A percentile compares a stretch with the other conserved stretches of the same genome.
Conservation (phyloP, 1,140 invertebrate genomes). For the Acromyrmex heyeri region DNA sequence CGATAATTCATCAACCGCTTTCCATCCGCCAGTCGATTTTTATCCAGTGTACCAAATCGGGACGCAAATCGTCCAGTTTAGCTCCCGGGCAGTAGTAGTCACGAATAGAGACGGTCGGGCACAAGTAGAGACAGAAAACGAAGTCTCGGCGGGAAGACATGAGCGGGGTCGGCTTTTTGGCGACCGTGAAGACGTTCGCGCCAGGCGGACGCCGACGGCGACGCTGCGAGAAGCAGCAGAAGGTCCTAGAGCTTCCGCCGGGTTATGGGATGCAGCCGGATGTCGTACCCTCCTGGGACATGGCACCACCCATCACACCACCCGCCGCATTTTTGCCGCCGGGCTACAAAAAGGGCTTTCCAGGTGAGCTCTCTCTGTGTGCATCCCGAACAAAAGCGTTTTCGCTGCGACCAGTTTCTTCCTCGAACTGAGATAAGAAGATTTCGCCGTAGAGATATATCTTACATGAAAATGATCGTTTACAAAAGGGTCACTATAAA, state of each 20-base stretch:
- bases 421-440: neutral
- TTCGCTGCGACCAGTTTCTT: neutral
- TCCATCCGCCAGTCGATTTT: neutral
- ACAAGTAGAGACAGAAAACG: slow-evolving; percentile 19
- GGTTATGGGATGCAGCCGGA: slow-evolving; percentile 86
- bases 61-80: neutral
- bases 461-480: neutral
- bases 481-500: neutral
- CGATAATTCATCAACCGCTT: neutral
- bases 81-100: neutral
- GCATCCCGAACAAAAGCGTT: neutral
- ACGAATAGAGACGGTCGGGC: neutral
- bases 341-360: slow-evolving; percentile 87
- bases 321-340: slow-evolving; percentile 89
- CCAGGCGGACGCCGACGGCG: slow-evolving; percentile 88
- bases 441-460: neutral
- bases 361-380: slow-evolving; percentile 79
- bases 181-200: slow-evolving; percentile 89
- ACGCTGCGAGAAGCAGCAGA: slow-evolving; percentile 89
- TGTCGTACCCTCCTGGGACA: slow-evolving; percentile 88
- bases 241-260: slow-evolving; percentile 87
- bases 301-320: slow-evolving; percentile 89
- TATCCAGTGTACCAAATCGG: neutral
- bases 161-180: slow-evolving; percentile 89
- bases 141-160: slow-evolving; percentile 79